phyloP scores from a whole-genome alignment of 2,888 invertebrate genomes.

The Torymus auratus region DNA sequence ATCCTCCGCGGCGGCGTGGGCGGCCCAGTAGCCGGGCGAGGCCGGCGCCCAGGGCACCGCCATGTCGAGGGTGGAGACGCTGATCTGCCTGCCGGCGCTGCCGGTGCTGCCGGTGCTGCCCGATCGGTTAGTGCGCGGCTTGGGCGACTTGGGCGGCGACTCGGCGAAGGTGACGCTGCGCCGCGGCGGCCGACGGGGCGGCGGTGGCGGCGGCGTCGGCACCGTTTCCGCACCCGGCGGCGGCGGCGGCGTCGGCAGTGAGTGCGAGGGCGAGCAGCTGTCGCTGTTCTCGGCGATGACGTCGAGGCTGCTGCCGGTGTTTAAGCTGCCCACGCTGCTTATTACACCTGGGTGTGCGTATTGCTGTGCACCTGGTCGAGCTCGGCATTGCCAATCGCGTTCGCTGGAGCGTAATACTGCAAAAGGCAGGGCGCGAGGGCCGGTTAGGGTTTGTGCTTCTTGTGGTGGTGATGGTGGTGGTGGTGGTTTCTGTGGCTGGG shows the following conservation, averaged over 20 bases:
- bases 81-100: conserved; percentile 58
- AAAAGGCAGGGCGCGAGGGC: conserved; percentile 71
- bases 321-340: conserved; percentile 5
- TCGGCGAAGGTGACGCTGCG: conserved; percentile 75
- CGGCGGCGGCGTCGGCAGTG: conserved; percentile 69
- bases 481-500: background rate
- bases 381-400: conserved; percentile 85
- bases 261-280: conserved; percentile 69
- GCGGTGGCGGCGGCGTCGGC: conserved; percentile 69
- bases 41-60: conserved; percentile 75
- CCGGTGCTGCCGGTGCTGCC: conserved; percentile 29
- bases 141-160: conserved; percentile 71
- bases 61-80: conserved; percentile 69
- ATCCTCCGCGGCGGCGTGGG: conserved; percentile 42
- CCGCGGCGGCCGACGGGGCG: conserved; percentile 70
- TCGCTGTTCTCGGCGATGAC: conserved; percentile 56
- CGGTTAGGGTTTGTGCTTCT: background rate
- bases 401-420: conserved; percentile 90
- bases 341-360: conserved; percentile 92
- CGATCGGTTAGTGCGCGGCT: conserved; percentile 20
- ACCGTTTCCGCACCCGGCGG: conserved; percentile 57
- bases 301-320: conserved; percentile 29
- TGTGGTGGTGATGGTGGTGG: background rate
- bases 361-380: conserved; percentile 89
- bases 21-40: conserved; percentile 71